Percentiles rank a stretch among this genome's conserved stretches.
These are phyloP conservation scores for Pomatostomus ruficeps DNA, from an alignment of 2,113 vertebrate species.

Conservation along the genomic window DNA sequence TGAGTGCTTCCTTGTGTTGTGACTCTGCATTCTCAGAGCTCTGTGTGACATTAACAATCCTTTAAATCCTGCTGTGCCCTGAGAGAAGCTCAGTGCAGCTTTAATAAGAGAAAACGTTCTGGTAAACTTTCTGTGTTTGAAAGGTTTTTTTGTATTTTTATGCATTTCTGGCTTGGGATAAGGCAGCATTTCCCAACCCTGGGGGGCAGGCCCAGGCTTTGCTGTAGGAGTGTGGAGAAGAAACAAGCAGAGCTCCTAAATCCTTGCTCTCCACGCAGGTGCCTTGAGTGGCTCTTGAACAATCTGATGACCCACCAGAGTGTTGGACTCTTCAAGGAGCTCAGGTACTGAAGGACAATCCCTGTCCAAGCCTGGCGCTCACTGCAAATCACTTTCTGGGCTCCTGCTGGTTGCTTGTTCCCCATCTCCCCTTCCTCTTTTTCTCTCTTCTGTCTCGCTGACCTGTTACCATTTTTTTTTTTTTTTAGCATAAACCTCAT, in stretches of 20 bases:
- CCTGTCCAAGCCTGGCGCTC: neutral
- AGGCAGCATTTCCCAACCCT: too few species aligned
- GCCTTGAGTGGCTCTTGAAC: conserved; percentile 96
- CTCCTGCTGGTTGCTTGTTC: neutral
- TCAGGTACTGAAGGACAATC: conserved; percentile 76
- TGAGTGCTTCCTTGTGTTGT: too few species aligned
- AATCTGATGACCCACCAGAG: conserved; percentile 98
- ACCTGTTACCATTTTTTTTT: neutral
- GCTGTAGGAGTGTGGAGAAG: neutral
- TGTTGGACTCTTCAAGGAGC: conserved; percentile 92
- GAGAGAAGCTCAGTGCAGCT: too few species aligned
- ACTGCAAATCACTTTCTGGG: neutral
- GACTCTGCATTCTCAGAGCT: too few species aligned
- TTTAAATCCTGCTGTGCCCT: too few species aligned
- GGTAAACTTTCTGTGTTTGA: too few species aligned
- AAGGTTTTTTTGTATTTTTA: too few species aligned
- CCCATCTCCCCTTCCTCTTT: neutral
- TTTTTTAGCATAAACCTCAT: conserved; percentile 85
- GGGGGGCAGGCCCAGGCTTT: too few species aligned
- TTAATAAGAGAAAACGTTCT: too few species aligned
- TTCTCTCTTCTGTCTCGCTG: neutral
- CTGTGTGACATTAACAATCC: too few species aligned
- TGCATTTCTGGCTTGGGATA: too few species aligned
- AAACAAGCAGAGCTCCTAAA: neutral
- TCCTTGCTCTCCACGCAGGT: conserved; percentile 73